Conservation (phyloP, 2,113 vertebrate genomes). For the Clinocottus analis region DNA sequence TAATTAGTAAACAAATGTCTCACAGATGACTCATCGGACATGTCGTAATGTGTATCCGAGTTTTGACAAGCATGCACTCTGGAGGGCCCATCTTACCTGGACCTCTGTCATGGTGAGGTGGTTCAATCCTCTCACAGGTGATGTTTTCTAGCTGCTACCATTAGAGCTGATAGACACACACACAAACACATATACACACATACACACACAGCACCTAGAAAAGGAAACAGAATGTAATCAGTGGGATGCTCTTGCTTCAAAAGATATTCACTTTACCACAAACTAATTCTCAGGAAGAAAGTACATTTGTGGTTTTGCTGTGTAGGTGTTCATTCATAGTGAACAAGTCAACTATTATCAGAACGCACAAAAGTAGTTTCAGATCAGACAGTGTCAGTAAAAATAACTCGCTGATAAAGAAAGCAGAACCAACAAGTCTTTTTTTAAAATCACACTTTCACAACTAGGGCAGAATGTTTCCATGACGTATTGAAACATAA, state of each 20-base stretch:
- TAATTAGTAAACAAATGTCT: slow-evolving; percentile 8
- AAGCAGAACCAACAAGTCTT: slow-evolving; percentile 69
- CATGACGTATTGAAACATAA: slow-evolving; percentile 51
- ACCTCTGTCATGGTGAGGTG: slow-evolving; percentile 80
- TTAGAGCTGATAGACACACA: slow-evolving; percentile 63
- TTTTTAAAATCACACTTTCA: slow-evolving; percentile 72
- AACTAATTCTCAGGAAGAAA: slow-evolving; percentile 13
- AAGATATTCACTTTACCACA: slow-evolving; percentile 9
- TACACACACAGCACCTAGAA: slow-evolving; percentile 38
- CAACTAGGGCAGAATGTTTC: slow-evolving; percentile 66
- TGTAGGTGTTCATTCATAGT: not conserved
- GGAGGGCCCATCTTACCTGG: slow-evolving; percentile 69
- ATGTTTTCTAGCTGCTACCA: slow-evolving; percentile 65
- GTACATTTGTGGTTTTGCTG: not conserved
- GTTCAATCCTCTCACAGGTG: slow-evolving; percentile 70
- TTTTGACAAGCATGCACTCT: not conserved
- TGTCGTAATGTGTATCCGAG: not conserved
- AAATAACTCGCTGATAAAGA: slow-evolving; percentile 64
- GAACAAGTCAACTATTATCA: slow-evolving; percentile 18
- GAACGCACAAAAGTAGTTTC: not conserved
- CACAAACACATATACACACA: slow-evolving; percentile 41
- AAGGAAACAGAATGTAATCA: slow-evolving; percentile 19
- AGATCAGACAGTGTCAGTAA: slow-evolving; percentile 40
- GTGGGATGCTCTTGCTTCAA: not conserved
- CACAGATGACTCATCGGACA: not conserved